Base-by-base conservation (phyloP, 2,797 vertebrate genomes). In the Apodemus agrarius region DNA sequence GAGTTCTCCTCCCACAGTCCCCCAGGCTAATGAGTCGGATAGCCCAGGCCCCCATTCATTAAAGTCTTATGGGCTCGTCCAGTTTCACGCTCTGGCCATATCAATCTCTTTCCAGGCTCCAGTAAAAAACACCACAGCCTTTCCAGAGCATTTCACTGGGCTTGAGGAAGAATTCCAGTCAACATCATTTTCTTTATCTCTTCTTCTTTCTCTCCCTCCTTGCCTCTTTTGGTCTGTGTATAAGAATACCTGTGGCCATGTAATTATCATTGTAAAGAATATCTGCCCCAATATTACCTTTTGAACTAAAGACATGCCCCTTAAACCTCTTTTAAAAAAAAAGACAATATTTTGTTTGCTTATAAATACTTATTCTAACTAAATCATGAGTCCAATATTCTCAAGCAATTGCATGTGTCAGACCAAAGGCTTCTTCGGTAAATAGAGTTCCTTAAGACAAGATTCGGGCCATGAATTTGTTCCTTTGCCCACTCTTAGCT, bases 21-120 rank as follows among this genome's bases (percentile, higher is more conserved):
- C 29, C 3, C 0, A 0, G 11, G 9, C 26, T 34, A 29, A 3
- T 0, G n/a, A 37, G 31, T 21, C 61, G 59, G 9, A 52, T 0
- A 84, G 69, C 46, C 69, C 61, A 69, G 17, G 8, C 1, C 4
- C 4, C 22, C 11, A 10, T 21, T 84, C 52, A 29, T n/a, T 69
- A 61, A 2, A 19, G 7, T 17, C 4, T 14, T 22, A 10, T 7
- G 8, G 10, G 31, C 4, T 37, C 31, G 7, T 31, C 19, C 11
- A 10, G 4, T 79, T n/a, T 49, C 82, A 22, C 0, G 2, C 26
- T 37, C 29, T 14, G 1, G 52, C 40, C 79, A 46, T 31, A 34
- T 74, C 12, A 9, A 2, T 54, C 63, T 78, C 80, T 43, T 63
- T 59, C 82, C 61, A 67, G 29, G 21, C 87, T 59, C 79, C 26